phyloP scores from a whole-genome alignment of 2,113 vertebrate species.

The Lamprotornis superbus region DNA sequence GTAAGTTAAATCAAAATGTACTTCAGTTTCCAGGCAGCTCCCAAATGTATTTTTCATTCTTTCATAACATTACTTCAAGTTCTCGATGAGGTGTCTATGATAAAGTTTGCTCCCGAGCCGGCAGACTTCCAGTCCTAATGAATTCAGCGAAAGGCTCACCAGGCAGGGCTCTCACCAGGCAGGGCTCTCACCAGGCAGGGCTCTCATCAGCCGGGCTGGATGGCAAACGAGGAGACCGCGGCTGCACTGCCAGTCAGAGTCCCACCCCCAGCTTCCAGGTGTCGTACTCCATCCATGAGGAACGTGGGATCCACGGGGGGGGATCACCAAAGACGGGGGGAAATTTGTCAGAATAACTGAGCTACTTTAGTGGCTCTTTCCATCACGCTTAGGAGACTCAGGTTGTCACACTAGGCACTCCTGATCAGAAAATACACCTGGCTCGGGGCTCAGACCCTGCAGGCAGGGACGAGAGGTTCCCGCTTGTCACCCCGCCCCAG shows the following conservation, averaged over 20 bases:
- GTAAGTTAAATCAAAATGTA: constrained; percentile 81
- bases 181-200: neutral
- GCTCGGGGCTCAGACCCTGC: neutral
- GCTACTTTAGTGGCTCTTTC: neutral
- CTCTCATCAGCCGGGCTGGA: neutral
- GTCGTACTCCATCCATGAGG: neutral
- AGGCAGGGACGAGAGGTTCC: neutral
- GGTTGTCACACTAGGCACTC: neutral
- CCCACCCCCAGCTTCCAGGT: neutral
- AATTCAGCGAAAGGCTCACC: neutral
- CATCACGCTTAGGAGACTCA: neutral
- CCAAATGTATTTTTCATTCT: constrained; percentile 78
- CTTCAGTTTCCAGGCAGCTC: constrained; percentile 73
- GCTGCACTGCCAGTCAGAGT: neutral
- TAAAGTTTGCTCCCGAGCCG: constrained; percentile 43
- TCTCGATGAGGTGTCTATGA: constrained; percentile 53
- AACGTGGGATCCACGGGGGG: neutral
- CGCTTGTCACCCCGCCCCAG: neutral
- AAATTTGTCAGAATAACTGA: neutral
- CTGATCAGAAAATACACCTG: neutral
- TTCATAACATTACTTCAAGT: constrained; percentile 76
- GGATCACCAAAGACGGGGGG: neutral
- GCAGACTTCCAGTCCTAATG: constrained; percentile 1
- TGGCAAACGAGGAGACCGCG: neutral
- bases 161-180: neutral